These are phyloP conservation scores for Pachydiplax longipennis DNA, from an alignment of 2,888 invertebrate species.

Conservation along the genomic window DNA sequence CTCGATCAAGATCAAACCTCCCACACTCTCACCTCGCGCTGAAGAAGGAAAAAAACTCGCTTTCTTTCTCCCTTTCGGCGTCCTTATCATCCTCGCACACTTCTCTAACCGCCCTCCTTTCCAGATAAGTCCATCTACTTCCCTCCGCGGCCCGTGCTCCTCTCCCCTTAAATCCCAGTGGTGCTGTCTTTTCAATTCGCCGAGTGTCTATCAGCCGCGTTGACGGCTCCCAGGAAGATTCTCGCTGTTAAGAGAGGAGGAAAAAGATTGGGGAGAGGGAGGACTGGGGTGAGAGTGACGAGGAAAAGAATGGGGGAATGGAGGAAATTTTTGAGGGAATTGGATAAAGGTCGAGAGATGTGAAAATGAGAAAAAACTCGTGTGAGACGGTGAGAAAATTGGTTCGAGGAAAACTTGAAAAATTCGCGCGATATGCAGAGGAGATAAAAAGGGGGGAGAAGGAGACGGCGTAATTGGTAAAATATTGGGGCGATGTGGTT, in stretches of 20 bases:
- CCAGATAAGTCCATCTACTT: neutral
- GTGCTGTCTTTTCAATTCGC: conserved; percentile 36
- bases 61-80: neutral
- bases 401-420: too few species aligned
- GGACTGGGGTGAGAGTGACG: neutral
- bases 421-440: too few species aligned
- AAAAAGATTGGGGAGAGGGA: neutral
- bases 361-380: too few species aligned
- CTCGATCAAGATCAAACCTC: neutral
- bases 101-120: neutral
- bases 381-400: too few species aligned
- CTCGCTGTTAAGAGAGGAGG: neutral
- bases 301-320: neutral
- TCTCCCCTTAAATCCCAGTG: conserved; percentile 2
- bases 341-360: neutral
- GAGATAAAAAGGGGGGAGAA: too few species aligned
- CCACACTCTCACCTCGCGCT: neutral
- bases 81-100: neutral
- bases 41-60: neutral
- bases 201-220: conserved; percentile 21
- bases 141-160: neutral
- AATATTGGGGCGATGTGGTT: too few species aligned
- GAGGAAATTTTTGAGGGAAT: neutral
- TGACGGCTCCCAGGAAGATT: conserved; percentile 3
- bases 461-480: too few species aligned